Evolutionary conservation across 2,113 vertebrate species (phyloP).

Genomic region (Struthidea cinerea): DNA sequence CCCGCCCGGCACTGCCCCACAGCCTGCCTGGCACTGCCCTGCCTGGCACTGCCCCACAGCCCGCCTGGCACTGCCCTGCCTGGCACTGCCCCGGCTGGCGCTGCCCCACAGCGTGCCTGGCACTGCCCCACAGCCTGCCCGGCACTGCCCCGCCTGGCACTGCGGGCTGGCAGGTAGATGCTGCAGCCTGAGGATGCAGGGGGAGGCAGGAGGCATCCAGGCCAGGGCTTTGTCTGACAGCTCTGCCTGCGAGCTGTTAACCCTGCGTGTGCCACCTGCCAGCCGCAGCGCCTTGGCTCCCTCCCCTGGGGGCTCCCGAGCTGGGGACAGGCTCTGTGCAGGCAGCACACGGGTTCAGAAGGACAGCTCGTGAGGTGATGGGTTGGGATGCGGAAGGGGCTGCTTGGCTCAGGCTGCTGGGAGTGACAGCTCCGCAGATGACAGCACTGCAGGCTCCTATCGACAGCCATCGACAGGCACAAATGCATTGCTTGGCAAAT

Average conservation of each 20-base stretch:
- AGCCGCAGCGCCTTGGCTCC: background rate
- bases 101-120: too few species aligned
- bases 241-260: background rate
- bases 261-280: background rate
- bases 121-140: too few species aligned
- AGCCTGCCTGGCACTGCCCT: too few species aligned
- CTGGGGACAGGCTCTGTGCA: background rate
- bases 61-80: too few species aligned
- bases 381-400: background rate
- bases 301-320: rapidly evolving
- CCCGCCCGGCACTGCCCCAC: too few species aligned
- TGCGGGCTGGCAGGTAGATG: background rate
- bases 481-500: slow-evolving; percentile 66
- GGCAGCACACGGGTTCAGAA: rapidly evolving
- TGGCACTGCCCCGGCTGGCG: too few species aligned
- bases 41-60: too few species aligned
- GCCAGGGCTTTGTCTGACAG: background rate
- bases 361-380: rapidly evolving
- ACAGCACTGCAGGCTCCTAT: slow-evolving; percentile 35
- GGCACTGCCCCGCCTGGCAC: too few species aligned
- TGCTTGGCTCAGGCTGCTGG: background rate
- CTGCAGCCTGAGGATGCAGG: background rate
- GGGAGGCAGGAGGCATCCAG: background rate
- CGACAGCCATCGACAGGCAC: slow-evolving; percentile 65
- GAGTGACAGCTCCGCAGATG: background rate